Base-by-base conservation (phyloP, 2,888 invertebrate genomes). In the Charanyca ferruginea region DNA sequence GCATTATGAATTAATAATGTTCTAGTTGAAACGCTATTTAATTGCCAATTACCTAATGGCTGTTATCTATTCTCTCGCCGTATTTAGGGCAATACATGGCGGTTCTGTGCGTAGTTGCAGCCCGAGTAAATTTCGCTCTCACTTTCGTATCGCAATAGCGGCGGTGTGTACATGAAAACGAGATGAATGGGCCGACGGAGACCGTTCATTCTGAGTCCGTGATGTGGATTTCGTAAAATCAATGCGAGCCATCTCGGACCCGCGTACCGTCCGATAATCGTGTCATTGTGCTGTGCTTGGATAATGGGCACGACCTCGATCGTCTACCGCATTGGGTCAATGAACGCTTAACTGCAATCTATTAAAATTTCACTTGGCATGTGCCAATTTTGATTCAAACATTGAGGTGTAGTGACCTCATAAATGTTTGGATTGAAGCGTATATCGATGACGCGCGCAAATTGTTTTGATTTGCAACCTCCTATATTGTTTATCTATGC, bases 211-310 rank as follows among this genome's bases (percentile, higher is more conserved):
- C 91, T 88, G 89, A 91, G 89, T 88, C 90, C 88, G 93, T 92
- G 91, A 91, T 94, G 93, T 91, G 92, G 91, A 93, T 93, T 94
- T 94, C 91, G 92, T 91, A 93, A 94, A 94, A 94, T 94, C 94
- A 93, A 94, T 94, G 92, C 88, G 84, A 85, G 86, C 85, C 91
- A 91, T 91, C 93, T 93, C 93, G 91, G 89, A 87, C 86, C 81
- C 87, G 88, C 90, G 86, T 87, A 85, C 86, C 85, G 85, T 62
- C 87, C 87, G 89, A 90, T 94, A 91, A 92, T 91, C 89, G 92
- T 91, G 91, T 92, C 92, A 92, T 93, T 92, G 93, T 90, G 89
- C 88, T 91, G 85, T 89, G 87, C 88, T 89, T 86, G 89, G 88
- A 89, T 91, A 92, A 92, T 91, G 87, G 89, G 80, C 79, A 83